Conservation (phyloP, 2,888 invertebrate genomes). For the Mimachlamys varia region DNA sequence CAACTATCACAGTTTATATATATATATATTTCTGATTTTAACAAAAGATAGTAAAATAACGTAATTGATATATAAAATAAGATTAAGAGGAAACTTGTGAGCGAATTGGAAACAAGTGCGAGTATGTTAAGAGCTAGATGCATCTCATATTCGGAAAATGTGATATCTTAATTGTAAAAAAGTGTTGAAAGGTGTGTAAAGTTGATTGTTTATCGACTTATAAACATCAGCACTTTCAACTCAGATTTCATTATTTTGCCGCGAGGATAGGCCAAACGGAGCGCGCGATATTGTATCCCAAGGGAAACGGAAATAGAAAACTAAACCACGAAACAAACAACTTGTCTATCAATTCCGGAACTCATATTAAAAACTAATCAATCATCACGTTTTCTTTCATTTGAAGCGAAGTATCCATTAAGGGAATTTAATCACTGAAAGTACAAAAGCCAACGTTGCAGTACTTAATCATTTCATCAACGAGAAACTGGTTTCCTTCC, state of each 20-base stretch:
- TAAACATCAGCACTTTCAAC: not conserved
- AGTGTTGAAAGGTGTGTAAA: not conserved
- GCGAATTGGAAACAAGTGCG: too few species aligned
- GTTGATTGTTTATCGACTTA: not conserved
- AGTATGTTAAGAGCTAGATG: too few species aligned
- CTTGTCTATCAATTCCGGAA: conserved; percentile 26
- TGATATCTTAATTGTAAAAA: not conserved
- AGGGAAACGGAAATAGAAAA: conserved; percentile 28
- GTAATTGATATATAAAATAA: too few species aligned
- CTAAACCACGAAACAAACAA: conserved; percentile 18
- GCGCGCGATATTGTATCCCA: not conserved
- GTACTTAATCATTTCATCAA: not conserved
- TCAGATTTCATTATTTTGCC: not conserved
- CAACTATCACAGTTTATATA: too few species aligned
- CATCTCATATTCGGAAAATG: not conserved
- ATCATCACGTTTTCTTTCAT: conserved; percentile 24
- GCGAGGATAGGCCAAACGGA: not conserved
- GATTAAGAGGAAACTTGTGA: too few species aligned
- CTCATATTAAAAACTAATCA: conserved; percentile 16
- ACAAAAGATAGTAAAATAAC: too few species aligned
- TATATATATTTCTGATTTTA: too few species aligned
- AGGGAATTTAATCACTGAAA: not conserved
- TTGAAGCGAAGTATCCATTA: conserved; percentile 20
- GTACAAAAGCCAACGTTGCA: not conserved
- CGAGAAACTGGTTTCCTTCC: not conserved